These are phyloP conservation scores for Masticophis lateralis DNA, from an alignment of 2,797 vertebrate genomes.

Conservation along the genomic window DNA sequence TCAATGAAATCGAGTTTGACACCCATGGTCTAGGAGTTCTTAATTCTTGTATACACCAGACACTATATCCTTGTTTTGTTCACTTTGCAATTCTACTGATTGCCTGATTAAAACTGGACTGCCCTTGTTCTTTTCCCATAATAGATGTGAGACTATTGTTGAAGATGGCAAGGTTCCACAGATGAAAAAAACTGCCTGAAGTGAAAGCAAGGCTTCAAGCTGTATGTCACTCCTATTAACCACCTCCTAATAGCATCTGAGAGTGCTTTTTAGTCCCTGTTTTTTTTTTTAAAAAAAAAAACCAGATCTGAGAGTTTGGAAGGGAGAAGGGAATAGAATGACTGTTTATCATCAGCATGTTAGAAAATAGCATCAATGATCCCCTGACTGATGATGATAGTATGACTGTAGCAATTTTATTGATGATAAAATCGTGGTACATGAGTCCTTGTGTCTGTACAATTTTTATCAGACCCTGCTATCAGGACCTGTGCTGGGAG, in stretches of 20 bases:
- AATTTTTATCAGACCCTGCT: background rate
- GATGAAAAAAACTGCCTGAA: slow-evolving; percentile 27
- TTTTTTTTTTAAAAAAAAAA: background rate
- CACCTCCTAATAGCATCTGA: background rate
- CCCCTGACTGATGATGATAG: background rate
- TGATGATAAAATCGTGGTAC: background rate
- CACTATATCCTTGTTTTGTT: background rate
- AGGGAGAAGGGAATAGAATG: background rate
- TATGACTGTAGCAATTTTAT: background rate
- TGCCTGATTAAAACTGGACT: background rate
- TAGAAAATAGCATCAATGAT: background rate
- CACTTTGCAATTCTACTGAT: background rate
- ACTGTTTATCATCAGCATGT: background rate
- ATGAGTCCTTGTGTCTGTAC: background rate
- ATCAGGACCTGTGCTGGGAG: background rate
- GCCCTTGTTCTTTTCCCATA: background rate
- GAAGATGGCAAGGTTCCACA: slow-evolving; percentile 32
- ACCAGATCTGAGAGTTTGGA: background rate
- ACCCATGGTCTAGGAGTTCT: too few relatives aligned
- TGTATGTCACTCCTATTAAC: slow-evolving; percentile 55
- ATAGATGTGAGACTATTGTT: slow-evolving; percentile 43
- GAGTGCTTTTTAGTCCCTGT: accelerated
- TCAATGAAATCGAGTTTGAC: too few relatives aligned
- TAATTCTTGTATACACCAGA: accelerated
- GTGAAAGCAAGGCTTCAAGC: slow-evolving; percentile 61